Base-by-base conservation (phyloP, 2,888 invertebrate genomes). In the Pteria penguin region DNA sequence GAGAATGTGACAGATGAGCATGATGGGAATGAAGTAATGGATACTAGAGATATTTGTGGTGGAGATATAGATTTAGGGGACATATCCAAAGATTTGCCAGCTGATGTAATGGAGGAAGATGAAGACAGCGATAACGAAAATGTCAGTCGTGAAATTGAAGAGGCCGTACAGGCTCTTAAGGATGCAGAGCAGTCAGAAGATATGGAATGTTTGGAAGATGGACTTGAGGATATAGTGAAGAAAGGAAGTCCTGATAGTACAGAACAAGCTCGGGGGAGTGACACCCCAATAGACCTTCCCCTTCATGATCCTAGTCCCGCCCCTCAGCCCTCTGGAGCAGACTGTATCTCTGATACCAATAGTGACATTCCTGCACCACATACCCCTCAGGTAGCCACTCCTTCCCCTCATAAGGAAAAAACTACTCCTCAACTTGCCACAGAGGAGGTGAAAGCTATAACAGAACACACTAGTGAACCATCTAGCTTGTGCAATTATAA, bases 341-440 rank as follows among this genome's bases (percentile, higher is more conserved):
- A 85, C 62, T 80, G 81, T 75, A 75, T 84, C 5, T 84, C 84
- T 55, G 84, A 84, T 73, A 82, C 84, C 22, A 82, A 85, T 63
- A 85, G 85, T 80, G 84, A 86, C 73, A 82, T 83, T 75, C 83
- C 83, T 79, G 85, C 85, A 80, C 85, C 86, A 62, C 79, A 86
- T 27, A 86, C 87, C 27, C 87, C 85, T 63, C 87, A 86, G 68
- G 82, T 87, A 54, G 85, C 85, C n/a, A 87, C 86, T n/a, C 88
- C 86, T 55, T 80, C 82, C 58, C 82, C 82, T 73, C 69, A 66
- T 22, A 82, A 83, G 60, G 79, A 79, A 61, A 54, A 67, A 57
- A 60, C 66, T 27, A 72, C 80, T 27, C 76, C 81, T 14, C 45
- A 45, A 45, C 8, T 14, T 14, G 8, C 45, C 18, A 18, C 18